Conservation (phyloP, 2,888 invertebrate species). For the Sinhomidia bicolor region DNA sequence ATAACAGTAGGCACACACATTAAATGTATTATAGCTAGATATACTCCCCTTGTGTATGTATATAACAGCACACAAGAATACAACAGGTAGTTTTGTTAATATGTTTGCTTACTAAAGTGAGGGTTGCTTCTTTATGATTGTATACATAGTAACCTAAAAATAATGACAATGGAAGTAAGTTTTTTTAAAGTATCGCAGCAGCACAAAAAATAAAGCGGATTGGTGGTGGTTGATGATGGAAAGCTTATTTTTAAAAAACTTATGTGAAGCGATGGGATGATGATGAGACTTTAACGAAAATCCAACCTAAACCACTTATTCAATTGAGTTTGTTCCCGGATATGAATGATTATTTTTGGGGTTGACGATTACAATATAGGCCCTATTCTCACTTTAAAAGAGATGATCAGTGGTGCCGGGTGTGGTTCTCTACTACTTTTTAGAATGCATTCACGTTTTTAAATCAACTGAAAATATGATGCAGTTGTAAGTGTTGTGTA, state of each 20-base stretch:
- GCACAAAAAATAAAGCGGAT: neutral
- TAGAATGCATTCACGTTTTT: neutral
- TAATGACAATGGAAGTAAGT: neutral
- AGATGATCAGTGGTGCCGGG: constrained; percentile 46
- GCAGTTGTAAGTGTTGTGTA: neutral
- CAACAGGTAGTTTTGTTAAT: neutral
- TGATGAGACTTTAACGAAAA: constrained; percentile 36
- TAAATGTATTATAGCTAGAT: too few relatives aligned
- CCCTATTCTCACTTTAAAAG: neutral
- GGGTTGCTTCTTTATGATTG: neutral
- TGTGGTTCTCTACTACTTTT: constrained; percentile 47
- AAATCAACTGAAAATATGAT: constrained; percentile 15
- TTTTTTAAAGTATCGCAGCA: neutral
- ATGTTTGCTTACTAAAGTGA: neutral
- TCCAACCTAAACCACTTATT: neutral
- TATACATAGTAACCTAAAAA: neutral
- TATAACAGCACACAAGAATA: neutral
- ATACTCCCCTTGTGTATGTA: neutral
- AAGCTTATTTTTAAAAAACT: too few relatives aligned
- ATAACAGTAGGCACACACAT: neutral
- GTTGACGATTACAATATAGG: constrained; percentile 17
- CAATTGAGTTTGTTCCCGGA: constrained; percentile 49
- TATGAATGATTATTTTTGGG: constrained; percentile 67
- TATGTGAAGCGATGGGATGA: neutral
- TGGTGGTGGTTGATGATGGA: neutral